phyloP scores from a whole-genome alignment of 2,888 invertebrate species.

The Polydesmus complanatus region DNA sequence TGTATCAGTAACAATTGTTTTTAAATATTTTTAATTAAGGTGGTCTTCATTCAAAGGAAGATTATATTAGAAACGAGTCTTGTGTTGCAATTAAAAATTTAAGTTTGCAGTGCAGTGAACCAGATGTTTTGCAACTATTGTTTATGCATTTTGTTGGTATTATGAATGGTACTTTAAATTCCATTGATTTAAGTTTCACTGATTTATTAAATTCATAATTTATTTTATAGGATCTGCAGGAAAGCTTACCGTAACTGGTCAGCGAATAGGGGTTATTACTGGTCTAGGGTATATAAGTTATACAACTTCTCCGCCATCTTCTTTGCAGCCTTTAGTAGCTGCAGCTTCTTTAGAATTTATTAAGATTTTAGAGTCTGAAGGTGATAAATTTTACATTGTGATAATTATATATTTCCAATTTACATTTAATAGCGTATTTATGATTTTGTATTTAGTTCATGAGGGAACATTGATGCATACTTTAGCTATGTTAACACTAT shows the following conservation, averaged over 20 bases:
- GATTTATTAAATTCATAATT: not conserved
- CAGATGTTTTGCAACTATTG: conserved; percentile 49
- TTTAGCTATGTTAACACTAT: conserved; percentile 62
- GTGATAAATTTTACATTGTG: conserved; percentile 24
- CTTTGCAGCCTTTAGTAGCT: conserved; percentile 44
- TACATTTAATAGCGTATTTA: not conserved
- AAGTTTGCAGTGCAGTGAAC: conserved; percentile 54
- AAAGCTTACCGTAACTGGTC: conserved; percentile 73
- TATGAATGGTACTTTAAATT: conserved; percentile 46
- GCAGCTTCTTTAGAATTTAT: conserved; percentile 52
- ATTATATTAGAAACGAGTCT: conserved; percentile 56
- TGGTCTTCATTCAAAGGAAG: conserved; percentile 73
- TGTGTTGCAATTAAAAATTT: conserved; percentile 55
- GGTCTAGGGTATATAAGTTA: conserved; percentile 59
- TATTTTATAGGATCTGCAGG: conserved; percentile 58
- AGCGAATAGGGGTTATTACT: conserved; percentile 66
- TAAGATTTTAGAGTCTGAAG: conserved; percentile 66
- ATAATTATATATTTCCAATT: not conserved
- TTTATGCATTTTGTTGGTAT: conserved; percentile 54
- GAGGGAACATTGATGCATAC: conserved; percentile 75
- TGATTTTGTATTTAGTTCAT: conserved; percentile 45
- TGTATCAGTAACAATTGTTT: not conserved
- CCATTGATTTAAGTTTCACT: not conserved
- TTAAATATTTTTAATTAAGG: conserved; percentile 35
- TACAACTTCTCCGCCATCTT: conserved; percentile 48